Conservation (phyloP, 2,113 vertebrate genomes). For the Hemiscyllium ocellatum region DNA sequence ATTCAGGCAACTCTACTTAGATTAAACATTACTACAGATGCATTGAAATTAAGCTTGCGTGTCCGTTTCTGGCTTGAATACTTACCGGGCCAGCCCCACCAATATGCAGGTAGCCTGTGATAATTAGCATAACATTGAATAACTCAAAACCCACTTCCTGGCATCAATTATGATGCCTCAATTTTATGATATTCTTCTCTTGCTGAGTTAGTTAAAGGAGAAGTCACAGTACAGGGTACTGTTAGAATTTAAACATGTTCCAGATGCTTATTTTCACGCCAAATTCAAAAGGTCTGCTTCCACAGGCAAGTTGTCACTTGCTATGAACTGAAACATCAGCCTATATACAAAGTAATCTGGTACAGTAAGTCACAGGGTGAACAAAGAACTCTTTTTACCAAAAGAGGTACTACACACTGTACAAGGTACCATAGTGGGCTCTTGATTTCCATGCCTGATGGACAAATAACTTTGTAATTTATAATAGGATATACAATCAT, state of each 20-base stretch:
- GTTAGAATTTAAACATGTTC: conserved; percentile 18
- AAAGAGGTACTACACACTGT: not conserved
- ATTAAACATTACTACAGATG: not conserved
- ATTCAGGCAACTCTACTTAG: not conserved
- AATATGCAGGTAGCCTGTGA: not conserved
- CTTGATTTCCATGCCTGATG: not conserved
- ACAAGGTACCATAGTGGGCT: not conserved
- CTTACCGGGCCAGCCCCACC: not conserved
- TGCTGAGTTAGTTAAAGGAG: not conserved
- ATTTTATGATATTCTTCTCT: not conserved
- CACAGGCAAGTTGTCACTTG: not conserved
- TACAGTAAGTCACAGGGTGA: not conserved
- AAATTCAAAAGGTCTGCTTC: not conserved
- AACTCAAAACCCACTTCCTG: not conserved
- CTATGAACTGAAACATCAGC: conserved; percentile 9
- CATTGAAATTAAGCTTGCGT: not conserved
- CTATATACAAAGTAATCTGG: not conserved
- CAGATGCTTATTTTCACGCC: not conserved
- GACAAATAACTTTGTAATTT: not conserved
- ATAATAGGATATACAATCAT: too few species aligned
- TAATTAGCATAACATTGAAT: not conserved
- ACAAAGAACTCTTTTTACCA: not conserved
- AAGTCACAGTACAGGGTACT: not conserved
- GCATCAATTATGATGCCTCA: not conserved
- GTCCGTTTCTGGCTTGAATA: not conserved